These are phyloP conservation scores for Pituophis catenifer DNA, from an alignment of 2,113 vertebrate genomes.

Conservation along the genomic window DNA sequence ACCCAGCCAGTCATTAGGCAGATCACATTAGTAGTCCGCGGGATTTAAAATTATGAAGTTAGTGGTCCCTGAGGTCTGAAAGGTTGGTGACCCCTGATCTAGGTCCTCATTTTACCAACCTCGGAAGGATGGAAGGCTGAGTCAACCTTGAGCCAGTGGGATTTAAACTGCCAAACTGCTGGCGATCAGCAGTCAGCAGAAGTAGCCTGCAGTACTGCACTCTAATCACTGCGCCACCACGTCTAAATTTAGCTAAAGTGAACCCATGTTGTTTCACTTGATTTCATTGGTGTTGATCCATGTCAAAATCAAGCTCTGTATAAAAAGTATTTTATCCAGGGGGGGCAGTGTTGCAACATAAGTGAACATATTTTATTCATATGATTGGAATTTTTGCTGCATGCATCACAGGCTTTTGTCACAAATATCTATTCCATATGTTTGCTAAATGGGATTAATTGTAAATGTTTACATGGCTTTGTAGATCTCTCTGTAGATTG, in stretches of 20 bases:
- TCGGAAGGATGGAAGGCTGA: too few relatives aligned
- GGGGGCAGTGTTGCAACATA: neutral
- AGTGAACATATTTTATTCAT: neutral
- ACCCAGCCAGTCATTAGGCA: too few relatives aligned
- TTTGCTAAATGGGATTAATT: conserved; percentile 11
- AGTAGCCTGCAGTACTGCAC: too few relatives aligned
- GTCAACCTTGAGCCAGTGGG: too few relatives aligned
- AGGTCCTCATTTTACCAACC: too few relatives aligned
- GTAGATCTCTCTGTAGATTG: conserved; percentile 10
- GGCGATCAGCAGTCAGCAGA: too few relatives aligned
- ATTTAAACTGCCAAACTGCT: too few relatives aligned
- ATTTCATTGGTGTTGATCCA: neutral
- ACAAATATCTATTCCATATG: neutral
- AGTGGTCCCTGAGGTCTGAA: too few relatives aligned
- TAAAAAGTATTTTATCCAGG: neutral
- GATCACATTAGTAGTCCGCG: too few relatives aligned
- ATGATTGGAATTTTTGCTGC: neutral
- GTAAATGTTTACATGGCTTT: neutral
- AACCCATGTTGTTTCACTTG: neutral
- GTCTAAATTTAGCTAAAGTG: neutral
- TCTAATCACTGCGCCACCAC: too few relatives aligned
- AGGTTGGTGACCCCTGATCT: too few relatives aligned
- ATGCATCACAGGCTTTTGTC: neutral
- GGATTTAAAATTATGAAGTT: too few relatives aligned
- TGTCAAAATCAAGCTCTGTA: neutral